Percentiles rank a stretch among this genome's conserved stretches.
These are phyloP conservation scores for Diuraphis noxia DNA, from an alignment of 1,140 invertebrate genomes.

Conservation along the genomic window DNA sequence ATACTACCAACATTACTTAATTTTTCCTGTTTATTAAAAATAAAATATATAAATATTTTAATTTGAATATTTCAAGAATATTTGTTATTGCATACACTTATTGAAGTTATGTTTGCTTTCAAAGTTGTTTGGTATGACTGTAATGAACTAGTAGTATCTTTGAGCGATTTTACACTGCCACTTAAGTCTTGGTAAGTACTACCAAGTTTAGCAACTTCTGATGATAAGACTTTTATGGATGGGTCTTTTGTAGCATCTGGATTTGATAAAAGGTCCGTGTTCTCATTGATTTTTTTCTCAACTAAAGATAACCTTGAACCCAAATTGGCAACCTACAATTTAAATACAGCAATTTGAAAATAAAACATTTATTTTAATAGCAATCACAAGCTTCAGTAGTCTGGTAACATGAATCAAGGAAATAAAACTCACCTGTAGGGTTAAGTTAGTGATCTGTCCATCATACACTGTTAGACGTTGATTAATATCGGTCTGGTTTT, in stretches of 20 bases:
- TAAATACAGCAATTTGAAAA: neutral
- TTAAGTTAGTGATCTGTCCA: constrained; percentile 62
- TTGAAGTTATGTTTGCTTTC: constrained; percentile 16
- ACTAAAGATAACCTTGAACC: neutral
- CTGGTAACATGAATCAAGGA: neutral
- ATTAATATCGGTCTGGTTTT: constrained; percentile 67
- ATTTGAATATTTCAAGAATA: neutral
- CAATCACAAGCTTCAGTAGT: neutral
- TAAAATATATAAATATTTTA: neutral
- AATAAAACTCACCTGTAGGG: constrained; percentile 61
- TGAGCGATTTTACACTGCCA: constrained; percentile 25
- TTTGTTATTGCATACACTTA: constrained; percentile 16
- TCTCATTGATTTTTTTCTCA: constrained; percentile 23
- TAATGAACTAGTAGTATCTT: constrained; percentile 18
- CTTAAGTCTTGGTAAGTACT: constrained; percentile 20
- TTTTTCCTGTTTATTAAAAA: constrained; percentile 16
- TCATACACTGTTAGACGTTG: constrained; percentile 62
- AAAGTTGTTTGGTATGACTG: constrained; percentile 26
- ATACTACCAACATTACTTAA: constrained; percentile 20
- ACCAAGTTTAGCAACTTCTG: constrained; percentile 31
- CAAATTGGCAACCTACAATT: neutral
- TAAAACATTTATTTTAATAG: neutral
- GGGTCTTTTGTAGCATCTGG: constrained; percentile 17
- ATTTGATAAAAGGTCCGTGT: neutral
- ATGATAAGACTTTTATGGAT: constrained; percentile 3